These are phyloP conservation scores for Phainopepla nitens DNA, from an alignment of 2,113 vertebrate species.

Conservation along the genomic window DNA sequence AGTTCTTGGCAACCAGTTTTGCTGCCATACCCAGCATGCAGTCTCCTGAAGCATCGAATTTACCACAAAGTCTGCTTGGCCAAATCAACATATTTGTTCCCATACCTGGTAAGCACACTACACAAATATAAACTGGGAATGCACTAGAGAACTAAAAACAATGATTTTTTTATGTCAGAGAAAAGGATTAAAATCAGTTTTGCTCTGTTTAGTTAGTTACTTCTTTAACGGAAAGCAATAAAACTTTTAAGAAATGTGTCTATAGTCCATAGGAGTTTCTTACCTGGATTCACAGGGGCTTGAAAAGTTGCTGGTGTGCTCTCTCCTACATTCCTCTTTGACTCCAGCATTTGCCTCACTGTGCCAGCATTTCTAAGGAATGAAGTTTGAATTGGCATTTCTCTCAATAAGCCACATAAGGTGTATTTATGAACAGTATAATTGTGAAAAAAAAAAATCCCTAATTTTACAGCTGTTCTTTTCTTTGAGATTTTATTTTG, in stretches of 20 bases:
- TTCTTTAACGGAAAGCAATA: neutral
- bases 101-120: neutral
- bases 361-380: constrained; percentile 71
- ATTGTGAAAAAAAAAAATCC: neutral
- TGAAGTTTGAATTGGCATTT: neutral
- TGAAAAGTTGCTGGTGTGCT: constrained; percentile 60
- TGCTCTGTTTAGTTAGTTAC: neutral
- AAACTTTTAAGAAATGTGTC: neutral
- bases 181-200: neutral
- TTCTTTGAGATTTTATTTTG: neutral
- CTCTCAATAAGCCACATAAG: neutral
- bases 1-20: neutral
- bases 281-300: constrained; percentile 71
- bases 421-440: neutral
- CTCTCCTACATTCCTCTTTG: constrained; percentile 74
- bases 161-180: neutral
- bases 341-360: constrained; percentile 80
- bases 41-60: neutral
- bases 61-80: neutral
- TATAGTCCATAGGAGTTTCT: neutral
- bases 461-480: neutral
- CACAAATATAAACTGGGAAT: neutral
- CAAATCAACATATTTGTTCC: neutral
- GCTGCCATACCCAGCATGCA: neutral
- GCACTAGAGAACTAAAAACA: neutral